phyloP scores from a whole-genome alignment of 37 sponge, comb jelly and placozoan species.

The Tethya wilhelma region DNA sequence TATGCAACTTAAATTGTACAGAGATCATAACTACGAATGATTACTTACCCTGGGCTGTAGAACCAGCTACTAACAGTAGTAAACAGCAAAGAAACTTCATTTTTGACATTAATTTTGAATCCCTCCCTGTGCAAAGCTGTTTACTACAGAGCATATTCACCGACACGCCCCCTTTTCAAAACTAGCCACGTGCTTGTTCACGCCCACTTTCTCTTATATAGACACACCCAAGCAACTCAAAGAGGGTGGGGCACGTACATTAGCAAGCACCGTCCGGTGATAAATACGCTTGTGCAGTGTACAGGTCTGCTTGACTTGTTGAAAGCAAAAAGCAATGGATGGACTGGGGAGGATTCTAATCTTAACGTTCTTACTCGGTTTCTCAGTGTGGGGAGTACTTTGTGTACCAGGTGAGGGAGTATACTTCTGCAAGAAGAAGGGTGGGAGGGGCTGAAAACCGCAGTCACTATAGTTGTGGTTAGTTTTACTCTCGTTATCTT shows the following conservation, averaged over 20 bases:
- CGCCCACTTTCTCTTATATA: slow-evolving; percentile 28
- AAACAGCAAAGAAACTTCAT: neutral
- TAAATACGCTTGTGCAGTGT: too few relatives aligned
- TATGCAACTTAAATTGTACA: too few relatives aligned
- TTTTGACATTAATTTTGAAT: too few relatives aligned
- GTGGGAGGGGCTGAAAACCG: too few relatives aligned
- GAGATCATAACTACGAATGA: too few relatives aligned
- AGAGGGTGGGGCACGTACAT: neutral
- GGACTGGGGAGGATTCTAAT: neutral
- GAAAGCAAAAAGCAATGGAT: neutral
- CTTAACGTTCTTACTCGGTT: neutral
- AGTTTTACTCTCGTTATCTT: too few relatives aligned
- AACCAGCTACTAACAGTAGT: neutral
- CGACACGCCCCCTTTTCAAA: neutral
- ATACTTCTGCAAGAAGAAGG: too few relatives aligned
- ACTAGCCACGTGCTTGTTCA: neutral
- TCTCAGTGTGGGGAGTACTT: too few relatives aligned
- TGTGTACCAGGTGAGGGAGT: too few relatives aligned
- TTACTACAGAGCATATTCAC: neutral
- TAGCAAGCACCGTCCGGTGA: too few relatives aligned
- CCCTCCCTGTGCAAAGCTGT: neutral
- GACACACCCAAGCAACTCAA: neutral
- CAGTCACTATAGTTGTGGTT: too few relatives aligned
- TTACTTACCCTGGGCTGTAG: slow-evolving; percentile 1
- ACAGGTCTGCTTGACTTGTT: too few relatives aligned